These are phyloP conservation scores for Kryphioiulus occultus DNA, from an alignment of 2,888 invertebrate species.

Conservation along the genomic window DNA sequence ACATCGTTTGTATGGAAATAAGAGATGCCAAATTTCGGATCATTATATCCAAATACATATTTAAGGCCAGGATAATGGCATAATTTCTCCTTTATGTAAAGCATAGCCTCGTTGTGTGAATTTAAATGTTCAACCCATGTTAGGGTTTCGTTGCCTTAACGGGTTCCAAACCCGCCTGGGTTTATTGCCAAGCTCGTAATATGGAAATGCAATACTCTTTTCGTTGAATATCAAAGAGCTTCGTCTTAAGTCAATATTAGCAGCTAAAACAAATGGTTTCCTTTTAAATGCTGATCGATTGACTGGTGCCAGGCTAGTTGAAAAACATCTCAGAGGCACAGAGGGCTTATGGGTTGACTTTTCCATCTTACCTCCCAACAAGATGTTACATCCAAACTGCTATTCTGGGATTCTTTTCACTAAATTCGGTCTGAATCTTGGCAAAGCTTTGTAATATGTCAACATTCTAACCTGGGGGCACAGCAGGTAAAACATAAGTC, in stretches of 20 bases:
- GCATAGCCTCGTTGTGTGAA: neutral
- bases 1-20: neutral
- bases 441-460: neutral
- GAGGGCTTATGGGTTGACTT: neutral
- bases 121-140: neutral
- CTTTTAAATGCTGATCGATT: constrained; percentile 36
- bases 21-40: neutral
- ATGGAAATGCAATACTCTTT: constrained; percentile 36
- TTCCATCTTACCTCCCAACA: neutral
- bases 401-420: neutral
- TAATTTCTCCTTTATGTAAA: neutral
- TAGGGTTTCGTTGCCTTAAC: neutral
- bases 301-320: neutral
- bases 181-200: neutral
- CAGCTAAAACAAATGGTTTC: constrained; percentile 39
- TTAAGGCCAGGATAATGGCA: neutral
- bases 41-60: neutral
- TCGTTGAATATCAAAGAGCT: neutral
- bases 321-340: neutral
- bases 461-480: neutral
- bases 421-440: neutral
- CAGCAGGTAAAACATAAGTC: neutral
- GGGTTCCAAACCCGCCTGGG: neutral
- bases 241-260: constrained; percentile 39
- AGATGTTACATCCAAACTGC: neutral